phyloP scores from a whole-genome alignment of 2,797 vertebrate genomes.

The Emydoidea blandingii region DNA sequence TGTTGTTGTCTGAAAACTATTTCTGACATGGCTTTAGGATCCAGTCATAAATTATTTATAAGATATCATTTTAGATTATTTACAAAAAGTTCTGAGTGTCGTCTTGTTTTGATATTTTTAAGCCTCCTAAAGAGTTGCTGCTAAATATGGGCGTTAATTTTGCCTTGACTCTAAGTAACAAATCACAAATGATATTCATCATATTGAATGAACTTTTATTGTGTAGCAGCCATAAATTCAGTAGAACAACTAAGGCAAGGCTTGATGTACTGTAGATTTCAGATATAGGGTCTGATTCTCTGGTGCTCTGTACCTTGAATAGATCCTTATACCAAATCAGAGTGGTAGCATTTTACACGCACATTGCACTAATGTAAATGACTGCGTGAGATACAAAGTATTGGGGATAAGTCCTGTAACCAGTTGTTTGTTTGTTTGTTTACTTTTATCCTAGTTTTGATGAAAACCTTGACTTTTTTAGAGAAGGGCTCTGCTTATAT shows the following conservation, averaged over 20 bases:
- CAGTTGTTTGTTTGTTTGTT: neutral
- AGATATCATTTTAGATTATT: conserved; percentile 54
- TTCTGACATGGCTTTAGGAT: conserved; percentile 56
- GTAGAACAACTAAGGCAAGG: neutral
- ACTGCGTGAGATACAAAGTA: neutral
- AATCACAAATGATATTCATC: conserved; percentile 13
- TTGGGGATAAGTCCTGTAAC: neutral
- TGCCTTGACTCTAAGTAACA: conserved; percentile 17
- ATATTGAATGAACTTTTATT: conserved; percentile 13
- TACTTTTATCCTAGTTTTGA: neutral
- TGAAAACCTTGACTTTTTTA: neutral
- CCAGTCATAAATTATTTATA: conserved; percentile 51
- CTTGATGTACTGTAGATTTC: neutral
- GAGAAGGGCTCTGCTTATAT: neutral
- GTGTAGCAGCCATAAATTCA: neutral
- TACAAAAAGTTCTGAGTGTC: conserved; percentile 45
- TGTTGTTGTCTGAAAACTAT: conserved; percentile 25
- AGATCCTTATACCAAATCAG: neutral
- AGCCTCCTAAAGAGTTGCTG: neutral
- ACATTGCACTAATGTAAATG: neutral
- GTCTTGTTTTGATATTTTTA: conserved; percentile 45
- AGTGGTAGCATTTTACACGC: neutral
- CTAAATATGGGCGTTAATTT: conserved; percentile 36
- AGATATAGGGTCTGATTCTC: neutral
- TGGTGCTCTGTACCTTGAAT: neutral